A percentile compares a stretch with the other conserved stretches of the same genome.
phyloP scores from a whole-genome alignment of 2,888 invertebrate genomes.

The Timema cristinae region DNA sequence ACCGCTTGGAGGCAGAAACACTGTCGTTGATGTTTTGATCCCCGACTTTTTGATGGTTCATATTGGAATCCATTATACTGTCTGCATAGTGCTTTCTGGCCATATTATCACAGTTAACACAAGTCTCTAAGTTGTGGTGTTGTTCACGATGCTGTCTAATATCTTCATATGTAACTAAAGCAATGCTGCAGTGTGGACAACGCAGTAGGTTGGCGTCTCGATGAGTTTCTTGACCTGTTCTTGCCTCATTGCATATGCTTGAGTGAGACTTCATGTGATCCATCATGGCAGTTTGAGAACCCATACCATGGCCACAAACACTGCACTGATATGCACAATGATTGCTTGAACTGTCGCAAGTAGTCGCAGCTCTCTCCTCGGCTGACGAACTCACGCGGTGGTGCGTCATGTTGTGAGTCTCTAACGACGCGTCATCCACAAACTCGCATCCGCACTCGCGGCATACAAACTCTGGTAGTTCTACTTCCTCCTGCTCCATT shows the following conservation, averaged over 20 bases:
- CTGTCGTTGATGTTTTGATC: slow-evolving; percentile 5
- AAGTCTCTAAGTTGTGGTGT: slow-evolving; percentile 34
- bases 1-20: slow-evolving; percentile 38
- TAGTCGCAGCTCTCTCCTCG: slow-evolving; percentile 27
- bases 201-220: no score
- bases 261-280: slow-evolving; percentile 50
- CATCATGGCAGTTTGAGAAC: slow-evolving; percentile 48
- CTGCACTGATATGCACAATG: slow-evolving; percentile 44
- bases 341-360: neutral
- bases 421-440: slow-evolving; percentile 49
- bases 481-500: slow-evolving; percentile 38
- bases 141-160: slow-evolving; percentile 35
- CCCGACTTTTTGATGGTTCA: slow-evolving; percentile 20
- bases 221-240: slow-evolving; percentile 30
- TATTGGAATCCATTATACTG: slow-evolving; percentile 25
- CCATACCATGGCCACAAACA: slow-evolving; percentile 47
- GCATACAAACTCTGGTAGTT: slow-evolving; percentile 50
- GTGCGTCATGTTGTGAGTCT: slow-evolving; percentile 49
- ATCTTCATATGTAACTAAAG: slow-evolving; percentile 32
- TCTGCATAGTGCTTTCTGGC: slow-evolving; percentile 15
- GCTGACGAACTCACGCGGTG: slow-evolving; percentile 15
- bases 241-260: slow-evolving; percentile 19
- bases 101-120: slow-evolving; percentile 14
- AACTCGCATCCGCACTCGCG: slow-evolving; percentile 53
- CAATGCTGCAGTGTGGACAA: slow-evolving; percentile 37